Conservation (phyloP, 2,113 vertebrate genomes). For the Chiloscyllium plagiosum region DNA sequence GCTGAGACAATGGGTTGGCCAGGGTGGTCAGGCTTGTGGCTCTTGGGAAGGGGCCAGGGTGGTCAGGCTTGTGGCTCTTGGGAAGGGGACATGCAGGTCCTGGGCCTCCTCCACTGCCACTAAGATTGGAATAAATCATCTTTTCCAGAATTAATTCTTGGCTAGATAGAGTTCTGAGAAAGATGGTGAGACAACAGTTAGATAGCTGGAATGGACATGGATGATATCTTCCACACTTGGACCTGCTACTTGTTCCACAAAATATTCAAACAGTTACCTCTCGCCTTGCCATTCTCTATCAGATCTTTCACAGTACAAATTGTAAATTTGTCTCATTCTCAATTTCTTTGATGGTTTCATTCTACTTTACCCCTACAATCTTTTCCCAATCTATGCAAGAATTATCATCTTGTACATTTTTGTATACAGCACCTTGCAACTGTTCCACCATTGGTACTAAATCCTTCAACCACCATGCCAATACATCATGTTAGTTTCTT, state of each 20-base stretch:
- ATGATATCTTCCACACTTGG: not conserved
- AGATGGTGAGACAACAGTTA: not conserved
- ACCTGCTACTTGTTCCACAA: not conserved
- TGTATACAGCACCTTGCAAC: not conserved
- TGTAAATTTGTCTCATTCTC: not conserved
- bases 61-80: no score
- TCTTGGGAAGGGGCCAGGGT: no score
- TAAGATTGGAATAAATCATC: no score
- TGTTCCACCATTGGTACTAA: not conserved
- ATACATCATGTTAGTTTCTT: not conserved
- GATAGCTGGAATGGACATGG: not conserved
- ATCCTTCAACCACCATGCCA: not conserved
- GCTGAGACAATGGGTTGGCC: no score
- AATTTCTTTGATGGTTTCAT: not conserved
- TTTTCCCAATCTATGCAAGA: not conserved
- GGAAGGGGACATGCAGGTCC: no score
- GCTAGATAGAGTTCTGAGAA: no score
- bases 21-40: no score
- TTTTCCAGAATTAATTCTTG: not conserved
- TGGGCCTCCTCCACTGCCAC: no score
- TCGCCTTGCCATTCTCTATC: not conserved
- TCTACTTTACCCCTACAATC: not conserved
- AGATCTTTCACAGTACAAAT: not conserved
- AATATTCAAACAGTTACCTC: not conserved
- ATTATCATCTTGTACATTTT: not conserved